Percentiles rank a stretch among this genome's conserved stretches.
Conservation (phyloP, 2,797 vertebrate genomes). For the Psittacula derbiana region DNA sequence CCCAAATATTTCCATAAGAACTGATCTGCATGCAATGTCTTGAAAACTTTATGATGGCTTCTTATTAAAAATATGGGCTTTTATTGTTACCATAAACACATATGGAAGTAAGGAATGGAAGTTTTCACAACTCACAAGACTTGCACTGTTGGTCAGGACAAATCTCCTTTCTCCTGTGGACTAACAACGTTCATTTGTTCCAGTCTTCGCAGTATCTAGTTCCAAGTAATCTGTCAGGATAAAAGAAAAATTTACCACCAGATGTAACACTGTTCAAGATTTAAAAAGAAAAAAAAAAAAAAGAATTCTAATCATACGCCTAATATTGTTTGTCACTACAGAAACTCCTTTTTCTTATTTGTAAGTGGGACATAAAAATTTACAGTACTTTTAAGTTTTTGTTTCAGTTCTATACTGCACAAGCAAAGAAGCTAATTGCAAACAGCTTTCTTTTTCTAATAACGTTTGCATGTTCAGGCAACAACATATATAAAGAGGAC, state of each 20-base stretch:
- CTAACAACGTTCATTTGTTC: neutral
- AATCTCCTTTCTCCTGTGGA: neutral
- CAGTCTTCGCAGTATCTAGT: neutral
- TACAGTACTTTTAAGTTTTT: neutral
- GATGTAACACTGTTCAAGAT: neutral
- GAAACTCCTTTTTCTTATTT: neutral
- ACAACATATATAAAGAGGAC: neutral
- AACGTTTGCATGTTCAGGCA: neutral
- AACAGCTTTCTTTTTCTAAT: neutral
- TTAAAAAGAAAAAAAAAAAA: neutral
- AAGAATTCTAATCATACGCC: neutral
- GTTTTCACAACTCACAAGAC: neutral
- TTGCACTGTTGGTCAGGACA: neutral
- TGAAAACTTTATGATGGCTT: neutral
- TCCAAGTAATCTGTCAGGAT: neutral
- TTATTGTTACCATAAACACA: conserved; percentile 22
- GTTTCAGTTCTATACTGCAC: neutral
- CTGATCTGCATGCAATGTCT: neutral
- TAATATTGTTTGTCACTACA: neutral
- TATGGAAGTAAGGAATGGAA: conserved; percentile 1
- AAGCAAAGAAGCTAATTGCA: neutral
- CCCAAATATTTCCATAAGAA: neutral
- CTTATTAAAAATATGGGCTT: neutral
- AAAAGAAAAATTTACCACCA: neutral
- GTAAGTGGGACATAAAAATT: neutral